Base-by-base conservation (phyloP, 2,888 invertebrate genomes). In the Meloe dianella region DNA sequence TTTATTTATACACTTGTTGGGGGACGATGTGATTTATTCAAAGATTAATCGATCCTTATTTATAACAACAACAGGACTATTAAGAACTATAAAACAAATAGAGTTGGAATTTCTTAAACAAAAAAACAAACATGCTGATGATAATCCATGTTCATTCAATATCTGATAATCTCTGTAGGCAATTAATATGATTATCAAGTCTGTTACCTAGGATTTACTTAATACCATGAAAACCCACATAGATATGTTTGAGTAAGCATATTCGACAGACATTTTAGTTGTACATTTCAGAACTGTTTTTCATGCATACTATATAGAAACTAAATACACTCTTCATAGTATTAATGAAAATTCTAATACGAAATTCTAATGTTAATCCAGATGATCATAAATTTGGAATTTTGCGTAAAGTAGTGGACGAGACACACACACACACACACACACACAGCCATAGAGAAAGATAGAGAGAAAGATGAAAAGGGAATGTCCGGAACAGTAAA, bases 401-500 rank as follows among this genome's bases (percentile, higher is more conserved):
- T 32, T 32, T 32, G n/a, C 32, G 32, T 32, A 35, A 35, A 35
- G 35, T 3, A 10, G n/a, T n/a, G n/a, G n/a, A n/a, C n/a, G n/a
- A n/a, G n/a, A n/a, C n/a, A n/a, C n/a, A n/a, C n/a, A n/a, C n/a
- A n/a, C n/a, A n/a, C n/a, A n/a, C n/a, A n/a, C n/a, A n/a, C n/a
- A n/a, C n/a, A n/a, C n/a, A n/a, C n/a, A n/a, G n/a, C n/a, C n/a
- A n/a, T n/a, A n/a, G n/a, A n/a, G n/a, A n/a, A n/a, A n/a, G n/a
- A n/a, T n/a, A n/a, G n/a, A n/a, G n/a, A n/a, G n/a, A n/a, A n/a
- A n/a, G 17, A 22, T 20, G 47, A 8, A 0, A 10, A 9, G 8
- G 9, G 1, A 54, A 24, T 67, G 69, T 69, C 68, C 66, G 61
- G 60, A 67, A 70, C 71, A 70, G 5, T 70, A 68, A 68, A 63